Conservation (phyloP, 2,113 vertebrate species). For the Pelobates fuscus region DNA sequence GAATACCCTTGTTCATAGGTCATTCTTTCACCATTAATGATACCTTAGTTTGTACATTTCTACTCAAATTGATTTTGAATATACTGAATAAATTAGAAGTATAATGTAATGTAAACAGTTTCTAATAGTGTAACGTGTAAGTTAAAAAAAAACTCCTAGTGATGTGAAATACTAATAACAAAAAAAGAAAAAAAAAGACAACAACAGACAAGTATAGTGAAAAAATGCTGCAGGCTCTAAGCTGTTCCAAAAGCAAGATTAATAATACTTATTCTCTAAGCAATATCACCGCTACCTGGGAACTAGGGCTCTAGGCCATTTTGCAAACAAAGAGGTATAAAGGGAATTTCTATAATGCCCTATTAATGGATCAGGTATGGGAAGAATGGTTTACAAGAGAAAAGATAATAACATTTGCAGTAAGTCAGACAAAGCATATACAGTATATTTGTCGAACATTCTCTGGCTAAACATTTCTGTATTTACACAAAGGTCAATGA, state of each 20-base stretch:
- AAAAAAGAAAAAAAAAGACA: conserved; percentile 10
- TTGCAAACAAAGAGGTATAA: conserved; percentile 40
- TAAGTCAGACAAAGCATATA: background rate
- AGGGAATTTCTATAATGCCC: conserved; percentile 41
- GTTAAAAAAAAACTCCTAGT: too few relatives aligned
- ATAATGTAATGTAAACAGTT: too few relatives aligned
- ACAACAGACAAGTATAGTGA: conserved; percentile 24
- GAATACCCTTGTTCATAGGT: too few relatives aligned
- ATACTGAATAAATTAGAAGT: too few relatives aligned
- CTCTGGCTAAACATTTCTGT: background rate
- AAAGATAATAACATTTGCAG: conserved; percentile 4
- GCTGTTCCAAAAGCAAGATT: conserved; percentile 39
- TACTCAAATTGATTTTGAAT: too few relatives aligned
- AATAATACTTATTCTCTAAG: conserved; percentile 28
- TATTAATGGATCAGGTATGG: conserved; percentile 27
- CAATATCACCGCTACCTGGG: background rate
- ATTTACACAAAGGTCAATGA: background rate
- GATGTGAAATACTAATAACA: too few relatives aligned
- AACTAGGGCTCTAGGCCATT: conserved; percentile 30
- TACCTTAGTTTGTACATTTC: too few relatives aligned
- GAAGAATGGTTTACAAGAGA: background rate
- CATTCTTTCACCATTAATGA: too few relatives aligned
- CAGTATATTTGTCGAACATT: background rate
- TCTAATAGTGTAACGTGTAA: too few relatives aligned
- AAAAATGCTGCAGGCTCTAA: conserved; percentile 14